phyloP scores from a whole-genome alignment of 2,113 vertebrate species.

The Cnemophilus loriae region DNA sequence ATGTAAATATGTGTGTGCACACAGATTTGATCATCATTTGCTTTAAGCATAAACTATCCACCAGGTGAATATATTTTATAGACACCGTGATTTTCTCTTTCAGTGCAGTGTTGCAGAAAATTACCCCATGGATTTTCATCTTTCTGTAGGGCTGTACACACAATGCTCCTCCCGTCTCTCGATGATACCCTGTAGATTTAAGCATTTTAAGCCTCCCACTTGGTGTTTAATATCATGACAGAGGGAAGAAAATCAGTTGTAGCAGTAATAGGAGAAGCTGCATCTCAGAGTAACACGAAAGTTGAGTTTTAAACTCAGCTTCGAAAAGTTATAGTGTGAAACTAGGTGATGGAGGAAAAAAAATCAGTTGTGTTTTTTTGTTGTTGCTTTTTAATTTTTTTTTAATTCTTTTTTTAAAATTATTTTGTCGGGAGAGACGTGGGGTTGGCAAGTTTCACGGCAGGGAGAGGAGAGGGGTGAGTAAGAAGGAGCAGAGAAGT shows the following conservation, averaged over 20 bases:
- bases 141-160: background rate
- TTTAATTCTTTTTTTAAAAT: no score
- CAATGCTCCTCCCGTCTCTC: background rate
- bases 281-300: rapidly evolving
- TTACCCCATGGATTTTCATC: background rate
- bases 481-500: background rate
- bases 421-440: background rate
- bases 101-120: background rate
- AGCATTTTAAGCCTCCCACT: background rate
- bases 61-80: background rate
- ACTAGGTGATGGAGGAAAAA: background rate
- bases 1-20: background rate
- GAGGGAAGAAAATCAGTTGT: background rate
- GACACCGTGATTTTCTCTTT: background rate
- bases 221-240: background rate
- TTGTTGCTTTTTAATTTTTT: background rate
- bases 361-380: background rate
- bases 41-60: background rate
- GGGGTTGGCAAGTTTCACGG: background rate
- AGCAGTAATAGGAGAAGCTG: background rate
- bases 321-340: background rate
- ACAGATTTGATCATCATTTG: background rate
- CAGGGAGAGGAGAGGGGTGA: background rate
- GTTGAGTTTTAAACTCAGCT: background rate
- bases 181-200: background rate